Evolutionary conservation across 1,140 invertebrate species (phyloP).

Genomic region (Drosophila teissieri): DNA sequence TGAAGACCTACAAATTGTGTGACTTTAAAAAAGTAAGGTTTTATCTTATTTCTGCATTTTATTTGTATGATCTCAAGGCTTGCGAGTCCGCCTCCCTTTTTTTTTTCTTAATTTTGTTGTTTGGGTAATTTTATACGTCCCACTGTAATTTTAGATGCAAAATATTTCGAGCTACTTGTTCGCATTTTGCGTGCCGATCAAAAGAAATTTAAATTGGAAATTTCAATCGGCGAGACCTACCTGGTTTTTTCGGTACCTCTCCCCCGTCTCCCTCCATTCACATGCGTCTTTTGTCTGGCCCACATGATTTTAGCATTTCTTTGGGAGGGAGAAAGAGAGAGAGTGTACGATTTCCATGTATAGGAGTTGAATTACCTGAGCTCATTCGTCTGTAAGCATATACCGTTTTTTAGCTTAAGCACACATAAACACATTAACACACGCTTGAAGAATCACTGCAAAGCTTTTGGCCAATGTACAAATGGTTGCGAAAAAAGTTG

Average conservation of each 20-base stretch:
- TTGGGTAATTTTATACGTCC: slow-evolving; percentile 66
- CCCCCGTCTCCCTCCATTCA: not conserved
- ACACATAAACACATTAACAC: slow-evolving; percentile 21
- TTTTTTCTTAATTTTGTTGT: slow-evolving; percentile 22
- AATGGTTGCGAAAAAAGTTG: slow-evolving; percentile 4
- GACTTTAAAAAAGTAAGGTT: not conserved
- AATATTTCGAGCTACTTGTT: slow-evolving; percentile 61
- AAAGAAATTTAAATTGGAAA: slow-evolving; percentile 67
- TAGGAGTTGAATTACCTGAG: slow-evolving; percentile 74
- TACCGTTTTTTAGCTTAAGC: slow-evolving; percentile 61
- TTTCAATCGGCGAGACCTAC: slow-evolving; percentile 67
- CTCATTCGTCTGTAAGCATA: slow-evolving; percentile 73
- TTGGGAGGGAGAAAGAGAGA: slow-evolving; percentile 16
- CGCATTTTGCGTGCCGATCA: slow-evolving; percentile 47
- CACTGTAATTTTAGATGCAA: slow-evolving; percentile 71
- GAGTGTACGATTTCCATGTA: slow-evolving; percentile 70
- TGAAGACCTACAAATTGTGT: not conserved
- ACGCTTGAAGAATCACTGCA: slow-evolving; percentile 37
- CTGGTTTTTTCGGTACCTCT: slow-evolving; percentile 21
- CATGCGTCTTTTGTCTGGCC: slow-evolving; percentile 50
- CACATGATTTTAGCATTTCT: slow-evolving; percentile 61
- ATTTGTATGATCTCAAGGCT: not conserved
- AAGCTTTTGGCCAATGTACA: slow-evolving; percentile 39
- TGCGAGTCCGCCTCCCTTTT: slow-evolving; percentile 1
- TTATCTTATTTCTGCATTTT: not conserved